A percentile compares a stretch with the other conserved stretches of the same genome.
Conservation (phyloP, 2,888 invertebrate species). For the Hydriomena furcata region DNA sequence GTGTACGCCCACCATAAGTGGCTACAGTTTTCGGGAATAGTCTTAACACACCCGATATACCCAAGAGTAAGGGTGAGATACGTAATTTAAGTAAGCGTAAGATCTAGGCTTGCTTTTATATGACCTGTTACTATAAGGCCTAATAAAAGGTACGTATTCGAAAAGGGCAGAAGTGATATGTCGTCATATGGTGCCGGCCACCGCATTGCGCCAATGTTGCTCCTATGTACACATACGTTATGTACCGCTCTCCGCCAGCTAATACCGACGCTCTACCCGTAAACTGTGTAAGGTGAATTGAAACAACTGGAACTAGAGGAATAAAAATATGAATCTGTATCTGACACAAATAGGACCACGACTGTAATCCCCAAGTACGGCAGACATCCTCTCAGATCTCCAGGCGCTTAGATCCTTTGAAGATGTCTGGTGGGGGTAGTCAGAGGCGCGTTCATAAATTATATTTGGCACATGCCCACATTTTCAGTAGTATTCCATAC, state of each 20-base stretch:
- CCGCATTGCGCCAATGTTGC: constrained; percentile 79
- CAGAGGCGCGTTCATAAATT: too few species aligned
- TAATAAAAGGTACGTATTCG: constrained; percentile 52
- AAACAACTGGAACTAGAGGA: constrained; percentile 34
- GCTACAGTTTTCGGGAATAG: too few species aligned
- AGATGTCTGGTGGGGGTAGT: too few species aligned
- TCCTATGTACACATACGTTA: constrained; percentile 72
- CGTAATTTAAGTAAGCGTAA: neutral
- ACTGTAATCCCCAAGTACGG: too few species aligned
- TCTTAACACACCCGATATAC: too few species aligned
- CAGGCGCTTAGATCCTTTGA: too few species aligned
- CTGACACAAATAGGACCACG: too few species aligned
- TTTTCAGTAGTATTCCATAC: too few species aligned
- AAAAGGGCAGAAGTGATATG: constrained; percentile 77
- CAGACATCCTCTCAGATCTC: too few species aligned
- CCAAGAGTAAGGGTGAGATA: too few species aligned
- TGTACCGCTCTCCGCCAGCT: constrained; percentile 63
- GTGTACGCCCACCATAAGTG: too few species aligned
- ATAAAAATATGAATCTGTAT: neutral
- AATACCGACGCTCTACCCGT: constrained; percentile 59
- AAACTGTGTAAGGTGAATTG: constrained; percentile 44
- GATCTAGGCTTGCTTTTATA: constrained; percentile 14
- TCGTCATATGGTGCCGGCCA: constrained; percentile 74
- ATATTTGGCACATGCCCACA: too few species aligned
- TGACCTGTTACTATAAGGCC: constrained; percentile 13